Percentiles rank a stretch among this genome's conserved stretches.
phyloP scores from a whole-genome alignment of 2,113 vertebrate genomes.

The Callospermophilus lateralis region DNA sequence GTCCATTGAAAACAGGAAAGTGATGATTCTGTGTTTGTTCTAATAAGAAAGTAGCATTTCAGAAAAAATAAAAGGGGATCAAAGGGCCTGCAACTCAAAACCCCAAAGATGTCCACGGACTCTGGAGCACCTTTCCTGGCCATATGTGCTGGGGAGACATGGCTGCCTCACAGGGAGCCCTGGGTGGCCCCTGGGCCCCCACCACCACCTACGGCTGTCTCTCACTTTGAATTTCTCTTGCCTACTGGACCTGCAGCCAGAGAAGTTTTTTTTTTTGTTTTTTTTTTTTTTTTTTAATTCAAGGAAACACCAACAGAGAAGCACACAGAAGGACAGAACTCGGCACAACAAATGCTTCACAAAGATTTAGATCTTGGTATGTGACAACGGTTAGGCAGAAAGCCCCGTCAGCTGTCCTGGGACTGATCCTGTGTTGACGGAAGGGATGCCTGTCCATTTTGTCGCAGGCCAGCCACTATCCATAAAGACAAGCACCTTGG shows the following conservation, averaged over 20 bases:
- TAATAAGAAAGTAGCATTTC: neutral
- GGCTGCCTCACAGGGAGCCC: neutral
- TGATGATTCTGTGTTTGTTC: neutral
- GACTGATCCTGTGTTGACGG: neutral
- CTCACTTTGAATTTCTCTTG: neutral
- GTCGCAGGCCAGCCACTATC: neutral
- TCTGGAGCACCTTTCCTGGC: too few species aligned
- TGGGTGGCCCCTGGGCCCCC: neutral
- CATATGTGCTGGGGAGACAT: neutral
- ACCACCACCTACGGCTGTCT: neutral
- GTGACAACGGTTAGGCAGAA: neutral
- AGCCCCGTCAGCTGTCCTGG: neutral
- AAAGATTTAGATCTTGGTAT: neutral
- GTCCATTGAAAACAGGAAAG: neutral
- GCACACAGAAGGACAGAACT: neutral
- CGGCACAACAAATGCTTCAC: neutral
- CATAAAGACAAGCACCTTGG: neutral
- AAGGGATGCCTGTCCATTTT: neutral
- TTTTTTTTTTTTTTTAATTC: too few species aligned
- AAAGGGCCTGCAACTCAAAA: neutral
- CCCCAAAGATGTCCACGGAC: neutral
- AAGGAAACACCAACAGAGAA: neutral
- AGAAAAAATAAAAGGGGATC: conserved; percentile 1
- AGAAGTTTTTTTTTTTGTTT: neutral
- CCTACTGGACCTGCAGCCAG: neutral